Conservation (phyloP, 2,888 invertebrate genomes). For the Nipponacmea schrenckii region DNA sequence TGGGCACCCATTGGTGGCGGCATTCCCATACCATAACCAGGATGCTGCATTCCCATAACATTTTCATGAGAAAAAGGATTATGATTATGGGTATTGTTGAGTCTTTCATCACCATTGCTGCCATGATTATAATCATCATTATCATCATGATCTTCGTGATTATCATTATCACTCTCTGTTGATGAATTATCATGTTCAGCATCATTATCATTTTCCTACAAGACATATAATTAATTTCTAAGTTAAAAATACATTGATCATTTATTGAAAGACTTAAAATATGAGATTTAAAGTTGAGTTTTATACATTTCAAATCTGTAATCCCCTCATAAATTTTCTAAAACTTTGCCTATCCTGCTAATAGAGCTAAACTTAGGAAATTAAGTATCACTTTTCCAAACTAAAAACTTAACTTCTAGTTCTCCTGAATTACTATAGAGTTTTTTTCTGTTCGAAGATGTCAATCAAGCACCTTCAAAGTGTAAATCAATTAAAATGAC, state of each 20-base stretch:
- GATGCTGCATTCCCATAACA: not conserved
- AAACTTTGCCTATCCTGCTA: too few relatives aligned
- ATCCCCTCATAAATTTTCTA: too few relatives aligned
- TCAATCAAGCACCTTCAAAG: too few relatives aligned
- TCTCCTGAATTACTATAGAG: too few relatives aligned
- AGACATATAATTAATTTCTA: not conserved
- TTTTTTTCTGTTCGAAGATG: too few relatives aligned
- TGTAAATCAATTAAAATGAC: too few relatives aligned
- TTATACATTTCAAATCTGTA: too few relatives aligned
- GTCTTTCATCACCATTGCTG: not conserved
- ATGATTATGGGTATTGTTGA: not conserved
- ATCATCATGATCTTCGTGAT: not conserved
- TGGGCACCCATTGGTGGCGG: not conserved
- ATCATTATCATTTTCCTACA: not conserved
- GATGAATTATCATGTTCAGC: not conserved
- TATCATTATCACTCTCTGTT: not conserved
- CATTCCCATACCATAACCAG: not conserved
- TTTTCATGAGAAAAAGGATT: not conserved
- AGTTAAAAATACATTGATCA: not conserved
- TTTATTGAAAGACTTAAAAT: not conserved
- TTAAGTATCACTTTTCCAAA: too few relatives aligned
- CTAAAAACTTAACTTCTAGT: too few relatives aligned
- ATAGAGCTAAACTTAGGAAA: too few relatives aligned
- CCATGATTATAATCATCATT: not conserved
- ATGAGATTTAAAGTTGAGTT: too few relatives aligned